phyloP scores from a whole-genome alignment of 1,140 invertebrate genomes.

The Heliconius congener region DNA sequence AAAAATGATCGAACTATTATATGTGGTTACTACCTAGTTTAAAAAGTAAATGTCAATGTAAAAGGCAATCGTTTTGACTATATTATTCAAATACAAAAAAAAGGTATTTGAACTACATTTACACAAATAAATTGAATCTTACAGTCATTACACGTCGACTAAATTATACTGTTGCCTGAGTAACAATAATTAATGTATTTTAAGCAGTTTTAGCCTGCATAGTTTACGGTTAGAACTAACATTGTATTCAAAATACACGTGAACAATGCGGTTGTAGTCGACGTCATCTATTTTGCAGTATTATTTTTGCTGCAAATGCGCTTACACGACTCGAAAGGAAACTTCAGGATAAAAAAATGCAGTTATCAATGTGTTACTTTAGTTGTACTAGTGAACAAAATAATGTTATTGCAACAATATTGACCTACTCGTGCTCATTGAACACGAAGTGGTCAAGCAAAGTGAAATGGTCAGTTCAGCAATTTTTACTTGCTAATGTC shows the following conservation, averaged over 20 bases:
- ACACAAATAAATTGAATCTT: conserved; percentile 6
- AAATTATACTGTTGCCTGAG: conserved; percentile 49
- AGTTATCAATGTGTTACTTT: conserved; percentile 49
- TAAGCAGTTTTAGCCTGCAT: conserved; percentile 58
- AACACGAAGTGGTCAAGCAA: conserved; percentile 23
- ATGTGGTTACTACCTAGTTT: neutral
- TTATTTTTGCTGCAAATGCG: conserved; percentile 78
- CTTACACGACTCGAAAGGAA: conserved; percentile 65
- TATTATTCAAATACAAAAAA: neutral
- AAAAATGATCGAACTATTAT: neutral
- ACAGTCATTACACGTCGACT: conserved; percentile 38
- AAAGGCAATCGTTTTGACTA: neutral
- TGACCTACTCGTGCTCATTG: conserved; percentile 4
- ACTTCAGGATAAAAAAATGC: conserved; percentile 69
- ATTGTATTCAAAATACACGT: conserved; percentile 77
- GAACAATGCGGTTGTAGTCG: conserved; percentile 75
- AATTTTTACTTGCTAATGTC: neutral
- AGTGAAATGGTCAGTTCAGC: conserved; percentile 27
- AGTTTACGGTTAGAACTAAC: conserved; percentile 67
- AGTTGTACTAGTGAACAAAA: conserved; percentile 23
- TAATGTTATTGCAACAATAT: conserved; percentile 15
- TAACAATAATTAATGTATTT: conserved; percentile 56
- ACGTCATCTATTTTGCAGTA: conserved; percentile 80
- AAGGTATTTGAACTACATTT: neutral
- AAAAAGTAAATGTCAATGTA: neutral